These are phyloP conservation scores for Netelia virgata DNA, from an alignment of 2,888 invertebrate species.

Conservation along the genomic window DNA sequence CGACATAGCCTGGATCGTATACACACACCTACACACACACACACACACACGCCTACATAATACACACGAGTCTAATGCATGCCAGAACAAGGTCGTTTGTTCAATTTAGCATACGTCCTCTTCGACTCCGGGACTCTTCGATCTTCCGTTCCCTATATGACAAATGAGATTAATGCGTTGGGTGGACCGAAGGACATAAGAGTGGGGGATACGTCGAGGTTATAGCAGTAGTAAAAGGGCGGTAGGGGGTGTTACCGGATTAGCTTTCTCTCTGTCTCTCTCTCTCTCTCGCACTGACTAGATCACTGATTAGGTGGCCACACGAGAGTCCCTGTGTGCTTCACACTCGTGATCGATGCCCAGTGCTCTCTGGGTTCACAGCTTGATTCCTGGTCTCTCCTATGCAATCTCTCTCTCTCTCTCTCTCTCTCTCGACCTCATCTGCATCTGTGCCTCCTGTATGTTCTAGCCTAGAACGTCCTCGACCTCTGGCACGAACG, in stretches of 20 bases:
- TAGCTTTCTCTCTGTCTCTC: constrained; percentile 43
- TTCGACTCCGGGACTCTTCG: constrained; percentile 71
- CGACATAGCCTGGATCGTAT: not conserved
- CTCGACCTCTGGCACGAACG: constrained; percentile 66
- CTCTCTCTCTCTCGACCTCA: constrained; percentile 74
- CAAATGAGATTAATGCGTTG: constrained; percentile 81
- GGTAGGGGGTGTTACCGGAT: constrained; percentile 35
- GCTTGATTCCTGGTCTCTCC: not conserved
- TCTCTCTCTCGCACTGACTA: constrained; percentile 48
- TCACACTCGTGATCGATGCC: constrained; percentile 79
- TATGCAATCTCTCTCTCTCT: constrained; percentile 22
- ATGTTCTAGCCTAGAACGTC: constrained; percentile 34
- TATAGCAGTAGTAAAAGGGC: constrained; percentile 15
- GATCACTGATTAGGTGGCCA: constrained; percentile 80
- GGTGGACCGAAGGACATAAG: constrained; percentile 77
- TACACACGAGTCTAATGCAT: constrained; percentile 22
- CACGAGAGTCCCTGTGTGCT: constrained; percentile 50
- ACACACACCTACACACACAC: not conserved
- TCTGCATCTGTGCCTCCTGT: constrained; percentile 78
- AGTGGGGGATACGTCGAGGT: constrained; percentile 48
- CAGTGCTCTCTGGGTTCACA: constrained; percentile 12
- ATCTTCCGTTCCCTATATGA: constrained; percentile 77
- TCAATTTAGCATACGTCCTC: constrained; percentile 75
- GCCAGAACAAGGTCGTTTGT: constrained; percentile 62
- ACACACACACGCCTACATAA: not conserved